These are phyloP conservation scores for Acronicta psi DNA, from an alignment of 2,888 invertebrate genomes.

Conservation along the genomic window DNA sequence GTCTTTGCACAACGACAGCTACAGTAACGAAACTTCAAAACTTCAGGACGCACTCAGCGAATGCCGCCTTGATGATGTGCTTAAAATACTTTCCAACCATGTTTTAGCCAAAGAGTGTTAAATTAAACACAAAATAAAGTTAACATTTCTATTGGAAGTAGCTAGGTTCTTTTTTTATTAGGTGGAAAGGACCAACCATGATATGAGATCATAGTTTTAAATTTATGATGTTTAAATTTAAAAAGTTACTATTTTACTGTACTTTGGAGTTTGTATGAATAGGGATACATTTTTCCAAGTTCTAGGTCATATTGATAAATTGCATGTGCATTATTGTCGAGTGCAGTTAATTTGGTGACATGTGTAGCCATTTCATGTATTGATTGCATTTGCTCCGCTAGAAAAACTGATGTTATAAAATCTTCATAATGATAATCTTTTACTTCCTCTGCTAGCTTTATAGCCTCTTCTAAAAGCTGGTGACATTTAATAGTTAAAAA, in stretches of 20 bases:
- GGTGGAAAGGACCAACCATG: too few relatives aligned
- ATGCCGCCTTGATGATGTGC: constrained; percentile 66
- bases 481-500: constrained; percentile 4
- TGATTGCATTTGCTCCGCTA: constrained; percentile 66
- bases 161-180: too few relatives aligned
- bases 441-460: constrained; percentile 59
- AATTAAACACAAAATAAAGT: not conserved
- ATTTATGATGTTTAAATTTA: not conserved
- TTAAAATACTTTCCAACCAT: constrained; percentile 62
- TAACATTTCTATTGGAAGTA: too few relatives aligned
- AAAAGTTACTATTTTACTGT: not conserved
- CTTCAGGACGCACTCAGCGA: constrained; percentile 66
- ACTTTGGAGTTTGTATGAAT: constrained; percentile 14
- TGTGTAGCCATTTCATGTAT: constrained; percentile 64
- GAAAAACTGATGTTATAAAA: constrained; percentile 64
- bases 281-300: constrained; percentile 53
- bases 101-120: constrained; percentile 13
- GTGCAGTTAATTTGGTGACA: constrained; percentile 57
- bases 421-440: constrained; percentile 69
- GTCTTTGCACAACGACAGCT: constrained; percentile 64
- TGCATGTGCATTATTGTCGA: constrained; percentile 57
- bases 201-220: too few relatives aligned
- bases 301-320: constrained; percentile 64
- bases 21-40: constrained; percentile 59
- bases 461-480: constrained; percentile 63